Conservation (phyloP, 2,797 vertebrate species). For the Myripristis murdjan region DNA sequence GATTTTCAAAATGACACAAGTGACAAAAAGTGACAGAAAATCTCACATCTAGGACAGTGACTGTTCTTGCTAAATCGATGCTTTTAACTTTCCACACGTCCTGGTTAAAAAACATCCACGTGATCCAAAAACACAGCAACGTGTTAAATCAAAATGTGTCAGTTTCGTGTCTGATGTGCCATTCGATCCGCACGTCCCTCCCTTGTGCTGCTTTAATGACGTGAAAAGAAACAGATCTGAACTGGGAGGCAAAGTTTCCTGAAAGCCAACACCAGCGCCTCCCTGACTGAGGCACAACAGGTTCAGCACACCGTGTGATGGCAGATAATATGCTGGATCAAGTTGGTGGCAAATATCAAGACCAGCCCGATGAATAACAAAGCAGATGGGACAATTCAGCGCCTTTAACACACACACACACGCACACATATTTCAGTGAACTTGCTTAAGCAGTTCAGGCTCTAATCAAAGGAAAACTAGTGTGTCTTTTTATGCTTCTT, state of each 20-base stretch:
- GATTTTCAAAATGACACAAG: too few species aligned
- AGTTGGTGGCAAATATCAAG: slow-evolving; percentile 33
- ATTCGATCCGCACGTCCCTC: slow-evolving; percentile 8
- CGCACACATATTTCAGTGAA: background rate
- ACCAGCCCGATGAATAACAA: slow-evolving; percentile 32
- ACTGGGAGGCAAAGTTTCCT: slow-evolving; percentile 16
- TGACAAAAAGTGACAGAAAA: too few species aligned
- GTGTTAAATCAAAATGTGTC: background rate
- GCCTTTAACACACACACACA: background rate
- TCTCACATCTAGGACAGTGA: too few species aligned
- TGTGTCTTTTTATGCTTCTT: background rate
- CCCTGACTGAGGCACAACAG: background rate
- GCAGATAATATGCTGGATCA: slow-evolving; percentile 40
- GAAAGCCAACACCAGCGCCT: slow-evolving; percentile 18
- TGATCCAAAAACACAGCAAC: too few species aligned
- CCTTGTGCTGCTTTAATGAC: background rate
- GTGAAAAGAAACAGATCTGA: slow-evolving; percentile 1
- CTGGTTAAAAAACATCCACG: too few species aligned
- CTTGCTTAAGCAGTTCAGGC: background rate
- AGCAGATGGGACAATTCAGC: slow-evolving; percentile 6
- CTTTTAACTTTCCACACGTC: too few species aligned
- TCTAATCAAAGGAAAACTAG: background rate
- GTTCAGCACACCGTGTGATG: slow-evolving; percentile 26
- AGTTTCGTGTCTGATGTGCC: background rate
- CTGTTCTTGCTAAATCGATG: too few species aligned